A percentile compares a stretch with the other conserved stretches of the same genome.
phyloP scores from a whole-genome alignment of 2,888 invertebrate genomes.

The Celastrina argiolus region DNA sequence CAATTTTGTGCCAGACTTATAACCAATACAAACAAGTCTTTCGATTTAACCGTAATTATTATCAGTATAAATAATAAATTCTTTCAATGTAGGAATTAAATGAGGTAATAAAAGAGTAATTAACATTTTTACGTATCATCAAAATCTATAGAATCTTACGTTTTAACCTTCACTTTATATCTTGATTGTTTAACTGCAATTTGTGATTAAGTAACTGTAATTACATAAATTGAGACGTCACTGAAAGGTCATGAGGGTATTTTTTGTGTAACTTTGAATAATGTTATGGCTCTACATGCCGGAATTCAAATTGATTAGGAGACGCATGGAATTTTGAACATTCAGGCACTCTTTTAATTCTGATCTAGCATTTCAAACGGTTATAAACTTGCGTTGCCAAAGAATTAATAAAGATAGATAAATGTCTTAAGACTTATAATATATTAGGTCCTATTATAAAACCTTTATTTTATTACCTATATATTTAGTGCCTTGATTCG shows the following conservation, averaged over 20 bases:
- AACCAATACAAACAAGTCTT: too few species aligned
- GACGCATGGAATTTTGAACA: background rate
- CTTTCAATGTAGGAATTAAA: background rate
- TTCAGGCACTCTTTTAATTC: too few species aligned
- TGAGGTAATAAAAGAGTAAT: background rate
- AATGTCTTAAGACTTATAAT: too few species aligned
- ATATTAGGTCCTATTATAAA: background rate
- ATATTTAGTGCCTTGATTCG: background rate
- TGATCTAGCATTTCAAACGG: too few species aligned
- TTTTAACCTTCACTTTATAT: background rate
- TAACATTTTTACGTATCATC: background rate
- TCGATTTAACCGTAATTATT: too few species aligned
- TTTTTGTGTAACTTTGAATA: background rate
- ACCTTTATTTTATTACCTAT: background rate
- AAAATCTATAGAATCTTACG: background rate
- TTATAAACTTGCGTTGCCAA: too few species aligned
- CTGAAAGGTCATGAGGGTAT: background rate
- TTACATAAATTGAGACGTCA: background rate
- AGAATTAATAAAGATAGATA: too few species aligned
- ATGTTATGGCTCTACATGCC: background rate
- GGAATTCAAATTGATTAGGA: too few species aligned
- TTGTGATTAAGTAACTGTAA: conserved; percentile 3
- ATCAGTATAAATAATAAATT: too few species aligned
- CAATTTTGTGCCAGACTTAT: too few species aligned
- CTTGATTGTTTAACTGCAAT: conserved; percentile 6